Base-by-base conservation (phyloP, 2,888 invertebrate genomes). In the Oscheius sp. region DNA sequence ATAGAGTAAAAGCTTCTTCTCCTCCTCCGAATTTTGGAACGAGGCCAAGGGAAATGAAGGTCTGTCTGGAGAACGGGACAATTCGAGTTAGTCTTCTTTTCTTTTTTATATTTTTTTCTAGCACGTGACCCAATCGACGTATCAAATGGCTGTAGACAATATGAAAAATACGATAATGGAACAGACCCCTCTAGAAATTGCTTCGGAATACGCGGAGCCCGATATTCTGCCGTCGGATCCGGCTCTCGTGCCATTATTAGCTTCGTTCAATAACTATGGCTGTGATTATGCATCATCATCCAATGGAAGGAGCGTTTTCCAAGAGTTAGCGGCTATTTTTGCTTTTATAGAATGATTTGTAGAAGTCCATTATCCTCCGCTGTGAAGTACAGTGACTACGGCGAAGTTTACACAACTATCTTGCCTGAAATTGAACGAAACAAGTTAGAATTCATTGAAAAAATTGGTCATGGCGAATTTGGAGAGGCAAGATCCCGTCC, bases 381-480 rank as follows among this genome's bases (percentile, higher is more conserved):
- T 33, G 71, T 68, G 1, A 74, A 73, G 38, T 80, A 74, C 64
- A 74, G 73, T n/a, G 77, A 74, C 56, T 79, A 80, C 67, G 78
- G 77, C 41, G 76, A 77, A 45, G 74, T 77, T 12, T 77, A 78
- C 54, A 70, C 70, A 51, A 75, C 77, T 0, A 75, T 75, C 3
- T 65, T 79, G 14, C 80, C 80, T 4, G 75, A 77, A 54, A 77
- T 81, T 62, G 74, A 72, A 22, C 56, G 78, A 12, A 67, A 66
- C 14, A 73, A 81, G 50, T 90, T 94, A 71, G 89, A 92, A 80
- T 93, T 93, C 91, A 90, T 93, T 80, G 92, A 93, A 69, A 93
- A 93, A 86, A 72, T 77, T 26, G 80, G 80, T n/a, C 70, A 74
- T 20, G 80, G 81, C 51, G 78, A 82, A 61, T 81, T 82, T 62